Percentiles rank a stretch among this genome's conserved stretches.
These are phyloP conservation scores for Lepidotrigona ventralis DNA, from an alignment of 1,140 invertebrate species.

Conservation along the genomic window DNA sequence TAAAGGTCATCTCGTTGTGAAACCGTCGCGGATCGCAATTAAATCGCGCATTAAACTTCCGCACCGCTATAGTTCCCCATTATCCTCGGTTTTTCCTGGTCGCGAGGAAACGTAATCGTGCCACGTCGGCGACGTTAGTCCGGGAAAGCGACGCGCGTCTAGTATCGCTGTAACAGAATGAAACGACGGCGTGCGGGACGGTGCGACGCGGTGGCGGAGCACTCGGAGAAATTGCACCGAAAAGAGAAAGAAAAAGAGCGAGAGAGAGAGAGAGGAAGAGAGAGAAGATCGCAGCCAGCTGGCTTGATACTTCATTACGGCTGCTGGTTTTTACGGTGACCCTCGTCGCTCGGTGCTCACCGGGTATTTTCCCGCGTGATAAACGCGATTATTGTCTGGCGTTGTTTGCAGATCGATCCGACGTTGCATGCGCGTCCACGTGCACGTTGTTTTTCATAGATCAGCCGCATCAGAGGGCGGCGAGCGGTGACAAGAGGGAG, in stretches of 20 bases:
- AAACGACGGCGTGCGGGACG: not conserved
- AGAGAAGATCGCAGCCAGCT: not conserved
- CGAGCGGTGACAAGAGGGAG: not conserved
- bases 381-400: constrained; percentile 58
- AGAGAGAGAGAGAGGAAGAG: not conserved
- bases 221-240: constrained; percentile 6
- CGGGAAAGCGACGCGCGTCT: constrained; percentile 8
- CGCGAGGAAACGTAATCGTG: constrained; percentile 5
- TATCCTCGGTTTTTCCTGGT: constrained; percentile 4
- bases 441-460: constrained; percentile 50
- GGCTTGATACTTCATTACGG: constrained; percentile 14
- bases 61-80: not conserved
- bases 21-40: not conserved
- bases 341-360: constrained; percentile 15
- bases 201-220: not conserved
- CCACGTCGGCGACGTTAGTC: constrained; percentile 12
- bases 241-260: not conserved
- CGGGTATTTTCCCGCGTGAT: constrained; percentile 49
- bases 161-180: constrained; percentile 15
- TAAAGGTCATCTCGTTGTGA: not conserved
- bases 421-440: constrained; percentile 54
- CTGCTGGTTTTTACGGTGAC: constrained; percentile 8
- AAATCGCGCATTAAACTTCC: not conserved
- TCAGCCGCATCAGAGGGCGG: constrained; percentile 26
- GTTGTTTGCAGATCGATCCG: constrained; percentile 52